These are phyloP conservation scores for Drosophila virilis DNA, from an alignment of 1,140 invertebrate genomes.

Conservation along the genomic window DNA sequence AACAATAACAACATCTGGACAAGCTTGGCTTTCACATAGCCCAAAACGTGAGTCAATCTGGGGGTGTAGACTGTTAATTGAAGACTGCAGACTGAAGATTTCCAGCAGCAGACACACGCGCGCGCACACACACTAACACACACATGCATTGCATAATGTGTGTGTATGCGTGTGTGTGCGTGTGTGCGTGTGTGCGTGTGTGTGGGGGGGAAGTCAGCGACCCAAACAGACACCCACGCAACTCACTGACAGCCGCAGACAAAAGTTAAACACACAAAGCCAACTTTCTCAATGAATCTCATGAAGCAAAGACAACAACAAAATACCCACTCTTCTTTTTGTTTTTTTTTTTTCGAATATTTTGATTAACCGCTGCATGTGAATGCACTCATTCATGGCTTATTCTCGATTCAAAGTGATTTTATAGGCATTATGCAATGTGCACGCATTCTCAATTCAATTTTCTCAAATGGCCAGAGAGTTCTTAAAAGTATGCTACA, in stretches of 20 bases:
- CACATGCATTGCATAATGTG: constrained; percentile 51
- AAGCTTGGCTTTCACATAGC: constrained; percentile 56
- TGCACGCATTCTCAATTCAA: no score
- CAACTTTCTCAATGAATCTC: constrained; percentile 71
- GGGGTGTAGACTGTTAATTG: constrained; percentile 19
- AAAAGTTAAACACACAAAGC: constrained; percentile 31
- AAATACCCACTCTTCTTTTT: not conserved
- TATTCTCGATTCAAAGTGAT: not conserved
- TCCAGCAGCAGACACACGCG: constrained; percentile 21
- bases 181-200: constrained; percentile 23
- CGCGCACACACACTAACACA: constrained; percentile 37
- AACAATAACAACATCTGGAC: constrained; percentile 24
- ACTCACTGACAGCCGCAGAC: constrained; percentile 18
- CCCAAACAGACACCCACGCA: constrained; percentile 56
- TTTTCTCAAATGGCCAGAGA: no score
- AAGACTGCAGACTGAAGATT: constrained; percentile 9
- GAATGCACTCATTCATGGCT: constrained; percentile 13
- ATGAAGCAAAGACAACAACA: constrained; percentile 33
- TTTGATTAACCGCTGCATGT: constrained; percentile 21
- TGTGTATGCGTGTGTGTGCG: constrained; percentile 6
- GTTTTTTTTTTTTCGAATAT: constrained; percentile 15
- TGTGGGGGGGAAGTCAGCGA: constrained; percentile 56
- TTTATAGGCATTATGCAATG: no score
- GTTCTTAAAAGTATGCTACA: no score
- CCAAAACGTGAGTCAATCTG: constrained; percentile 22